These are phyloP conservation scores for Hippasteria phrygiana DNA, from an alignment of 53 echinoderm and acorn worm genomes.

Conservation along the genomic window DNA sequence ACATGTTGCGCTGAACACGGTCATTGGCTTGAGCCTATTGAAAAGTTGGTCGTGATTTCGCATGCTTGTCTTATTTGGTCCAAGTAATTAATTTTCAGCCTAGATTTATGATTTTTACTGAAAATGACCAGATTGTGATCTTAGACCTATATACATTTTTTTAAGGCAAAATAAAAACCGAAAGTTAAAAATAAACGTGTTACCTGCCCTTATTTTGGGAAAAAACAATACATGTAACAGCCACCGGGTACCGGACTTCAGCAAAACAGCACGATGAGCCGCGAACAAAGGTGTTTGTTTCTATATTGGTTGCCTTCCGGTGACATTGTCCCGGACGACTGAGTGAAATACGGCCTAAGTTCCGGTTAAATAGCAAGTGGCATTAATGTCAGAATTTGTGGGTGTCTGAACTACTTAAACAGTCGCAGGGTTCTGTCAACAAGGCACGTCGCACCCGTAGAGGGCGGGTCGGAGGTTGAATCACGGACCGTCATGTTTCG, in stretches of 20 bases:
- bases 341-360: not conserved
- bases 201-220: not conserved
- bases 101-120: too few species aligned
- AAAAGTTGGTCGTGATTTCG: too few species aligned
- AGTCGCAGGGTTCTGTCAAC: not conserved
- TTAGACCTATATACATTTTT: too few species aligned
- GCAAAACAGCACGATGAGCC: constrained; percentile 2
- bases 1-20: too few species aligned
- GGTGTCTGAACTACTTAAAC: not conserved
- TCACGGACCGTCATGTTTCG: too few species aligned
- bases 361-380: not conserved
- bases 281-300: constrained; percentile 16
- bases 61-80: too few species aligned
- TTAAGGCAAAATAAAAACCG: not conserved
- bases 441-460: too few species aligned
- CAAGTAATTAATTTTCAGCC: too few species aligned
- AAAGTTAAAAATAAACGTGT: too few species aligned
- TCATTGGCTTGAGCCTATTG: too few species aligned
- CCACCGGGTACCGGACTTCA: constrained; percentile 2
- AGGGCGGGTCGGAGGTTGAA: too few species aligned
- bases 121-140: too few species aligned
- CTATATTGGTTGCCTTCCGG: constrained; percentile 8
- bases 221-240: constrained; percentile 8
- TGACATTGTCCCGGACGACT: not conserved
- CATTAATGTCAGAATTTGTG: not conserved